Percentiles rank a stretch among this genome's conserved stretches.
These are phyloP conservation scores for Rhimphoctona megacephalus DNA, from an alignment of 2,888 invertebrate genomes.

Conservation along the genomic window DNA sequence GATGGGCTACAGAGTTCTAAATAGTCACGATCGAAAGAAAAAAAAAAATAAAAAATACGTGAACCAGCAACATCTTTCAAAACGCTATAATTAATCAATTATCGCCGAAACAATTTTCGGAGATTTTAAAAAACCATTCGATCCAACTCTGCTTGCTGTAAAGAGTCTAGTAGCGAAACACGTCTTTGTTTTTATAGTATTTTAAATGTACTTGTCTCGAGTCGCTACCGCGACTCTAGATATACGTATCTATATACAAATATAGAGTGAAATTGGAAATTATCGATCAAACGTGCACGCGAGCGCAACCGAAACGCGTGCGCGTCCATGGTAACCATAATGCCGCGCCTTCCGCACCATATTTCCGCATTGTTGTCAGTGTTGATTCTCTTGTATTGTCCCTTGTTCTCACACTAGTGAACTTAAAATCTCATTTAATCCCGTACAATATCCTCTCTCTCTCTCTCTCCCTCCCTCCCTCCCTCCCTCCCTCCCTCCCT, in stretches of 20 bases:
- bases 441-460: neutral
- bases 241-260: neutral
- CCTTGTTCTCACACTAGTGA: neutral
- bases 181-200: too few relatives aligned
- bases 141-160: too few relatives aligned
- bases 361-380: slow-evolving; percentile 15
- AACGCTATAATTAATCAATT: too few relatives aligned
- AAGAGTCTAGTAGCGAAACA: too few relatives aligned
- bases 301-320: slow-evolving; percentile 70
- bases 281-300: slow-evolving; percentile 77
- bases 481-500: neutral
- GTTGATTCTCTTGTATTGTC: slow-evolving; percentile 4
- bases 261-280: slow-evolving; percentile 68
- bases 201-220: too few relatives aligned
- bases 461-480: neutral
- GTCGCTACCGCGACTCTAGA: too few relatives aligned
- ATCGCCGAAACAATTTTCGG: too few relatives aligned
- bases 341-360: slow-evolving; percentile 48
- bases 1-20: too few relatives aligned
- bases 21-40: too few relatives aligned
- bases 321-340: slow-evolving; percentile 73
- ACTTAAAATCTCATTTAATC: neutral
- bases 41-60: too few relatives aligned
- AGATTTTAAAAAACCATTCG: too few relatives aligned
- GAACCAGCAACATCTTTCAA: too few relatives aligned